Evolutionary conservation across 2,888 invertebrate species (phyloP), one percentile per base, ranked within the genome.

Genomic region (Lepidocyrtoides sp.): DNA sequence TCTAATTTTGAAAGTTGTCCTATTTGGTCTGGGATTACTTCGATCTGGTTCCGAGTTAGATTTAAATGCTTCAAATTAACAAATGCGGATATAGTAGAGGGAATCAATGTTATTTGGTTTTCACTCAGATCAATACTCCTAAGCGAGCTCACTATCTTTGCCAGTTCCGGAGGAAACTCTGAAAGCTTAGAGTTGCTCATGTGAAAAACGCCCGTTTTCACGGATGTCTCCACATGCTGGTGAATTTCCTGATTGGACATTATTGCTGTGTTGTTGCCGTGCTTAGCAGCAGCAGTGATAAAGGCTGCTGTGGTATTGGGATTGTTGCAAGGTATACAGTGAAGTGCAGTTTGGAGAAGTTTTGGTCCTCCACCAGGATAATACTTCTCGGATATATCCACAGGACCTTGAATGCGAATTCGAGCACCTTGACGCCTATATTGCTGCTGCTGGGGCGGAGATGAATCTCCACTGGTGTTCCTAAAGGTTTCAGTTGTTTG

Each of bases 171-270:
- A 48, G 97, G 97, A 95, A 97, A 96, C 95, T 97, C 97, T 94
- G 98, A 98, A 84, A 99, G 95, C 94, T 97, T 98, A 89, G 97
- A 96, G 94, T 97, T 97, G 2, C 98, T 97, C 92, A 99, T 96
- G 95, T 98, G 98, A 91, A 99, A 96, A 48, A 98, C 97, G 17
- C 99, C 99, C 23, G 99, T 99, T 96, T 99, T 99, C 94, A 98
- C 97, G 14, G 99, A 99, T 85, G 98, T 99, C 95, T 99, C 98
- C 95, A 98, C 97, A 95, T 99, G 99, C 95, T 98, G 98, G 95
- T 98, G 98, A 84, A 98, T 95, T 92, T 97, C 97, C 90, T 98
- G 97, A 95, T 99, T 99, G 81, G 99, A 99, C 99, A 99, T 99
- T 48, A n/a, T n/a, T n/a, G n/a, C n/a, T n/a, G n/a, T n/a, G n/a